Evolutionary conservation across 2,113 vertebrate genomes (phyloP), one percentile per base, ranked within the genome.

Genomic region (Herpailurus yagouaroundi): DNA sequence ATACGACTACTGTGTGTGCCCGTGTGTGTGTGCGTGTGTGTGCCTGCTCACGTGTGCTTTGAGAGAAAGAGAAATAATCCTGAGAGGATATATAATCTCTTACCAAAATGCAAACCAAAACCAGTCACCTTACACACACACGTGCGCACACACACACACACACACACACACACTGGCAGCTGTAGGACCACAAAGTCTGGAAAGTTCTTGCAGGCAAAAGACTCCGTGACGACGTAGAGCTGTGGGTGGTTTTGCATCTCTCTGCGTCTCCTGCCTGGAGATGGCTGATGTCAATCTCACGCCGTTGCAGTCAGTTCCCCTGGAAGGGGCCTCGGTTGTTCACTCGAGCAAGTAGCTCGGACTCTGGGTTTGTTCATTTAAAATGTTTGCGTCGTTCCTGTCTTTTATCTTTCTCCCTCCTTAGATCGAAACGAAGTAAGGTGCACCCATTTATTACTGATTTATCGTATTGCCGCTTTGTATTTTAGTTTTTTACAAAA

Each of bases 211-310:
- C 33, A 38, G 45, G 45, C 74, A 52, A 52, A 80, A 80, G 45
- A 52, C 41, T n/a, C 31, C 9, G 15, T 50, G 76, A 52, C 31
- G 1, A 36, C 8, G 15, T 29, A 3, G 31, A 38, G 74, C 57
- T 68, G 38, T 31, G 27, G 31, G 55, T 15, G 27, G 31, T 38
- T 38, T 36, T 68, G 45, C n/a, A 23, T 82, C 7, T 92, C 48
- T 57, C 16, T 33, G 77, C 7, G 4, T 7, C 27, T 41, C 64
- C 45, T 16, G 16, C 14, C 41, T 69, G 2, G 13, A n/a, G 77
- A 7, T 33, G 10, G 1, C 0, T 2, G n/a, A 4, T 38, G 18
- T 4, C 3, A 31, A 4, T 31, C 13, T 79, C 19, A 29, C 5
- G 15, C 2, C 74, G 29, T 45, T 31, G 6, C 60, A 5, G 2